A percentile compares a stretch with the other conserved stretches of the same genome.
Evolutionary conservation across 2,888 invertebrate genomes (phyloP).

Genomic region (Sinodicranocentrus sp.): DNA sequence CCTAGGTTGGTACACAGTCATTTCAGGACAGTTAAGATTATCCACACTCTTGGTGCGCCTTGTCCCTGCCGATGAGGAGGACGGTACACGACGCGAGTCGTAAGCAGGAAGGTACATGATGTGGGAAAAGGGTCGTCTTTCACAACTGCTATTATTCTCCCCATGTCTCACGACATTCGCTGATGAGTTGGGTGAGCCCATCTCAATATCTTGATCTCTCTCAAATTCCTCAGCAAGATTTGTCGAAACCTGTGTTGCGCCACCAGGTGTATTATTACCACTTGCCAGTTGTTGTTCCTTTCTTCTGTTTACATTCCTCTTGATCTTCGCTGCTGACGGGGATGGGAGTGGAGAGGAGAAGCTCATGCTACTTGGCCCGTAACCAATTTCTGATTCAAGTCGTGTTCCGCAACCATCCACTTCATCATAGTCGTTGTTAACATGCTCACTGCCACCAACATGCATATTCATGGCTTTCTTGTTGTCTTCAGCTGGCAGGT

Average conservation of each 20-base stretch:
- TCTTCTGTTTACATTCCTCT: conserved; percentile 73
- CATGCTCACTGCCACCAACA: conserved; percentile 36
- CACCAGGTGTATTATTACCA: conserved; percentile 14
- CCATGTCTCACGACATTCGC: conserved; percentile 47
- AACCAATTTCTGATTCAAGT: conserved; percentile 75
- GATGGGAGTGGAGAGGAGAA: conserved; percentile 68
- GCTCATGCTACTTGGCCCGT: conserved; percentile 76
- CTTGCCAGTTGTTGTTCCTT: conserved; percentile 54
- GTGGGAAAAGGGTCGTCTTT: conserved; percentile 81
- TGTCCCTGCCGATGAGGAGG: conserved; percentile 49
- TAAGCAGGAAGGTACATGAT: conserved; percentile 88
- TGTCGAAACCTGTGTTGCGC: conserved; percentile 18
- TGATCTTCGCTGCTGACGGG: conserved; percentile 53
- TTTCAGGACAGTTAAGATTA: conserved; percentile 70
- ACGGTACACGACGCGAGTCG: conserved; percentile 76
- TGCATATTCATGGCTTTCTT: conserved; percentile 58
- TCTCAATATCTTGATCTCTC: conserved; percentile 60
- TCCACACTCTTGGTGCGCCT: conserved; percentile 75
- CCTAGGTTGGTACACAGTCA: conserved; percentile 57
- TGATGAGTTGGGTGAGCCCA: conserved; percentile 61
- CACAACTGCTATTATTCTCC: conserved; percentile 76
- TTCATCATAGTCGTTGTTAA: conserved; percentile 66
- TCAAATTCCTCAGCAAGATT: conserved; percentile 51
- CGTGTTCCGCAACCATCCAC: conserved; percentile 57
- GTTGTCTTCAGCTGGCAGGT: conserved; percentile 41